A percentile compares a stretch with the other conserved stretches of the same genome.
These are phyloP conservation scores for Rotaria macrura DNA, from an alignment of 2,888 invertebrate genomes.

Conservation along the genomic window DNA sequence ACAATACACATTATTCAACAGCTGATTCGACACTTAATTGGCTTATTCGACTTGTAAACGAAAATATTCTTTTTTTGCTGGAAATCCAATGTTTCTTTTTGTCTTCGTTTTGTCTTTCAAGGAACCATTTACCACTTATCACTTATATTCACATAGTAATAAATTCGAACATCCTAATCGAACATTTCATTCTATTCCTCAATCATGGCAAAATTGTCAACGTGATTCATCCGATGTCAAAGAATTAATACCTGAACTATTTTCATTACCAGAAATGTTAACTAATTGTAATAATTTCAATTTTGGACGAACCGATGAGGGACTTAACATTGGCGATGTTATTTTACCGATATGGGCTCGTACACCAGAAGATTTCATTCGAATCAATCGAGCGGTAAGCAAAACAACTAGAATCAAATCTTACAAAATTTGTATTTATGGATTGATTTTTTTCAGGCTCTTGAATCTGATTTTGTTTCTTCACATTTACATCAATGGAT, in stretches of 20 bases:
- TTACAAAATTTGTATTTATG: background rate
- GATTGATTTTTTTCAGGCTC: conserved; percentile 53
- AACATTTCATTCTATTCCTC: conserved; percentile 80
- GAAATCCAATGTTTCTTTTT: no score
- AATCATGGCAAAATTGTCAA: conserved; percentile 98
- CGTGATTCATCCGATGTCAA: conserved; percentile 97
- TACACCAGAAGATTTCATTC: conserved; percentile 89
- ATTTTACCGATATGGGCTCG: conserved; percentile 86
- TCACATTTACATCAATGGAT: conserved; percentile 99
- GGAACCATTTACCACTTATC: conserved; percentile 91
- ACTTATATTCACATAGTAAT: conserved; percentile 85
- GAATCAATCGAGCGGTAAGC: conserved; percentile 87
- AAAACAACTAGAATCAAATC: no score
- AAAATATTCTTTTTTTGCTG: no score
- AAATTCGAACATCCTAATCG: conserved; percentile 98
- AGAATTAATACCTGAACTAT: conserved; percentile 68
- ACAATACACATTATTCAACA: conserved; percentile 98
- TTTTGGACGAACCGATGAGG: conserved; percentile 77
- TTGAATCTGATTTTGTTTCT: conserved; percentile 96
- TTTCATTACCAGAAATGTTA: conserved; percentile 97
- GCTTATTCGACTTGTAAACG: conserved; percentile 71
- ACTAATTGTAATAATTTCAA: conserved; percentile 74
- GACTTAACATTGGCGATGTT: conserved; percentile 70
- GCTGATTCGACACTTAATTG: conserved; percentile 95
- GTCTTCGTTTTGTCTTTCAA: background rate